Base-by-base conservation (phyloP, 2,113 vertebrate genomes). In the Pontoporia blainvillei region DNA sequence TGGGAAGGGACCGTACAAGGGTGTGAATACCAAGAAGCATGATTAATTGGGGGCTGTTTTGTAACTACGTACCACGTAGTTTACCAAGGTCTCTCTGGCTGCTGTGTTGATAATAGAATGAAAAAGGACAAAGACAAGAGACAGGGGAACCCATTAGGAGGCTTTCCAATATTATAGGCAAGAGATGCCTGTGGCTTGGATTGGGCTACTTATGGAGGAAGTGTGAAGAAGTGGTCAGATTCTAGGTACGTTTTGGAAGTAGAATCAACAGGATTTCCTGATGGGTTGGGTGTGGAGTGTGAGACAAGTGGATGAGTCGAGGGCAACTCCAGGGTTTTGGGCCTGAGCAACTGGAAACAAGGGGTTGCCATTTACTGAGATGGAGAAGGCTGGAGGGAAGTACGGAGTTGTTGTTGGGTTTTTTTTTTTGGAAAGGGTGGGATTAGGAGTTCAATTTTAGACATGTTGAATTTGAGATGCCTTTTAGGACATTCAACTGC, bases 251-350 rank as follows among this genome's bases (percentile, higher is more conserved):
- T 84, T 79, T 71, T 90, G 84, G 76, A 93, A 79, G 49, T n/a
- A 46, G 57, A 86, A 67, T 8, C 61, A 12, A 86, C 62, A 90
- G 92, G 92, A 97, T 94, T 92, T 93, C 92, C 90, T 92, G 59
- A 39, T 0, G 8, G n/a, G 20, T 62, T 62, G 64, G 31, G 34
- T 46, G 61, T 88, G 64, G 49, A 62, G 62, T 81, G n/a, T 3
- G 36, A 54, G 39, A 57, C 34, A 29, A 21, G 67, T 62, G 25
- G 49, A 73, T 81, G 46, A 29, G 41, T 36, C 0, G 0, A 23
- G 84, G 69, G 31, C 10, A 39, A 34, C 39, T 44, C 39, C 15
- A 44, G 18, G 78, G 61, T 5, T 72, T 66, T 78, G 18, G 85
- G n/a, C 27, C 34, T 31, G 67, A 36, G 61, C 39, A 0, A 1